Base-by-base conservation (phyloP, 2,113 vertebrate genomes). In the Onychorhynchus coronatus region DNA sequence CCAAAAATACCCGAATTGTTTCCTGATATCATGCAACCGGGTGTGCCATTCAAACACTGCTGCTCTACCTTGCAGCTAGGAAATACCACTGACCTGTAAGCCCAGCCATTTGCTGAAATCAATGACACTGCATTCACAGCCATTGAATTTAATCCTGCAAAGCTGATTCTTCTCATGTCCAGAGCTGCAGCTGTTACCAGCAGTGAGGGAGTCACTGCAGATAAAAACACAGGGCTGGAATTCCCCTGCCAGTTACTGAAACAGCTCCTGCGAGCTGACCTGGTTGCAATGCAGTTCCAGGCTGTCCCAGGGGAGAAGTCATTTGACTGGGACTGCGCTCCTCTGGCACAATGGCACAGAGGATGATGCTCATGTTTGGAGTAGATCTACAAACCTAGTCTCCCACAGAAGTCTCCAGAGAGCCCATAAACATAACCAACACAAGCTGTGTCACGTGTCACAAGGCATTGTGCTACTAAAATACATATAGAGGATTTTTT, bases 11-110 rank as follows among this genome's bases (percentile, higher is more conserved):
- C 35, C n/a, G 53, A 12, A 55, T 31, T 3, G 5, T 55, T 71
- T 56, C 39, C 31, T 55, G 47, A 63, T 55, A 62, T 49, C 0
- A 0, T 47, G 52, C 61, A 85, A 12, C 25, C 59, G 28, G 13
- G 14, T 50, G 56, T 50, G 50, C 58, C 23, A 41, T 71, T 71
- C 31, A 78, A 71, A 55, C 33, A n/a, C 12, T 42, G 62, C 55
- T 63, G 55, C 72, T 87, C 25, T 81, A 75, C 47, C 37, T 89
- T 55, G 33, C 39, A 87, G 84, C 47, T 59, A 74, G 71, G 59
- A 93, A 92, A 71, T 31, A 12, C 18, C 30, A 41, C 37, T 70
- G 63, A 46, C 28, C 42, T 74, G 63, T 58, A 71, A 58, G 47
- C 30, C n/a, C 85, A 71, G 73, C 65, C 21, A 11, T 1, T 14